Evolutionary conservation across 1,140 invertebrate genomes (phyloP).

Genomic region (Meteorus sp.): DNA sequence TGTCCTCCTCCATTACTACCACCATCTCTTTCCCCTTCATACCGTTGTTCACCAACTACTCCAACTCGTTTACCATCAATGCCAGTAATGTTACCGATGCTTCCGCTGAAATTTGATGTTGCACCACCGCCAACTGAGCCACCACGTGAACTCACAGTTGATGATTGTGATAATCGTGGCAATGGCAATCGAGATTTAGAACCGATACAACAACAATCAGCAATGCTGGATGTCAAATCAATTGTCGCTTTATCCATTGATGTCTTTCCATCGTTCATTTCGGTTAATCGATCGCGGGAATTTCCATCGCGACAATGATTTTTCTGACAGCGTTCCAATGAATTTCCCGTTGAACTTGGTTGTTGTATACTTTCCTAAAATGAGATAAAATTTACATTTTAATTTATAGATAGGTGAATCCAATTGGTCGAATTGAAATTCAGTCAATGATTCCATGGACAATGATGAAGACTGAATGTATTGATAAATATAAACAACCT

Average conservation of each 20-base stretch:
- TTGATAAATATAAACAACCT: too few species aligned
- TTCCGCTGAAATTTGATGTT: conserved; percentile 21
- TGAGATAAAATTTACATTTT: too few species aligned
- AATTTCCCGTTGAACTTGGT: conserved; percentile 38
- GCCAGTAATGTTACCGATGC: conserved; percentile 31
- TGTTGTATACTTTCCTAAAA: conserved; percentile 46
- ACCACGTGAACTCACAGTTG: conserved; percentile 23
- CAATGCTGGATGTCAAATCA: conserved; percentile 39
- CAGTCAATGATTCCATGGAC: too few species aligned
- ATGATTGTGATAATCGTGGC: conserved; percentile 35
- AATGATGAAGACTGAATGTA: too few species aligned
- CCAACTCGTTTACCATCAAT: conserved; percentile 26
- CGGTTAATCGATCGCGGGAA: conserved; percentile 38
- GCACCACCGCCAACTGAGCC: conserved; percentile 17
- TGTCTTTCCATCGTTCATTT: conserved; percentile 25
- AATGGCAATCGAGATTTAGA: conserved; percentile 48
- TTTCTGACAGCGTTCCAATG: conserved; percentile 30
- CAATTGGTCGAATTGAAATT: too few species aligned
- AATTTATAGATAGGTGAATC: neutral
- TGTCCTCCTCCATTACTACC: too few species aligned
- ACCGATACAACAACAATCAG: conserved; percentile 54
- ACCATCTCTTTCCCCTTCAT: too few species aligned
- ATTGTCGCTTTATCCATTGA: conserved; percentile 33
- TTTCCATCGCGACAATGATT: neutral
- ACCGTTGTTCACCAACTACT: too few species aligned